Conservation (phyloP, 2,888 invertebrate species). For the Bunonema sp. region DNA sequence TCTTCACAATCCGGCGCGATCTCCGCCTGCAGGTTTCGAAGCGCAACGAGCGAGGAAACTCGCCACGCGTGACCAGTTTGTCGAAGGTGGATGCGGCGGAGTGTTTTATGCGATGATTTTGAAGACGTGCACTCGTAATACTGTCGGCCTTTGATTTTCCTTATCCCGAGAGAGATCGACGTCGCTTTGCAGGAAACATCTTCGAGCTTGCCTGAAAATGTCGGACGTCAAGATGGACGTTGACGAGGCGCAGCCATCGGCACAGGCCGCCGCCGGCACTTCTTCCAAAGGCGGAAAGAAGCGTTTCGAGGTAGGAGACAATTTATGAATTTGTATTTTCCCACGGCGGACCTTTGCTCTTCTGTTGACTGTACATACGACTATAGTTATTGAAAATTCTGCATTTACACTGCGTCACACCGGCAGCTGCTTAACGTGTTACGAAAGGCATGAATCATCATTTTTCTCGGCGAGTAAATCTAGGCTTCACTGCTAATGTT, state of each 20-base stretch:
- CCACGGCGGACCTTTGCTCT: neutral
- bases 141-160: no score
- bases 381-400: neutral
- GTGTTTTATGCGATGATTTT: no score
- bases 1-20: no score
- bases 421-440: neutral
- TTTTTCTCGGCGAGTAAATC: neutral
- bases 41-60: no score
- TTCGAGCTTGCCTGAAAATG: no score
- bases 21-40: no score
- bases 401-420: neutral
- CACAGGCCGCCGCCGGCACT: conserved; percentile 4
- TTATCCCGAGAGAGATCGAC: no score
- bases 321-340: no score
- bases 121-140: no score
- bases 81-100: no score
- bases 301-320: conserved; percentile 24
- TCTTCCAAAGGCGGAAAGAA: conserved; percentile 18
- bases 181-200: no score
- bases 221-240: conserved; percentile 15
- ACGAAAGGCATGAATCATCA: neutral
- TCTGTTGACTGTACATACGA: neutral
- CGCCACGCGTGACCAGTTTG: no score
- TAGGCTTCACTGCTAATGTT: neutral
- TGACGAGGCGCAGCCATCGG: conserved; percentile 11